These are phyloP conservation scores for Rhabditoides inermis DNA, from an alignment of 2,888 invertebrate genomes.

Conservation along the genomic window DNA sequence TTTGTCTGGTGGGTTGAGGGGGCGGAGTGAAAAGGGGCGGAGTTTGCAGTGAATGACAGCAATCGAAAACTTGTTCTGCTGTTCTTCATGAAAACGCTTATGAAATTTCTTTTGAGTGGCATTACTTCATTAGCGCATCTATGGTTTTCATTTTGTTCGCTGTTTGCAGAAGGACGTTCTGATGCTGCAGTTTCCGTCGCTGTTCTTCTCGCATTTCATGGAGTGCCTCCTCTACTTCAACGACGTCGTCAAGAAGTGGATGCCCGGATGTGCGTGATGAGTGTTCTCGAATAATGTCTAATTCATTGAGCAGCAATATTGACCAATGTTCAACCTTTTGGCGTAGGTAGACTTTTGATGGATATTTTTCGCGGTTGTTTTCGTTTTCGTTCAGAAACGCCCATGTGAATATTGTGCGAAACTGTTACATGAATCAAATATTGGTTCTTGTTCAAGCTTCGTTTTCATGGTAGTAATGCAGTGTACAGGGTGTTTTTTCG, in stretches of 20 bases:
- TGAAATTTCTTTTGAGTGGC: not conserved
- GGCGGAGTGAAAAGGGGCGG: too few relatives aligned
- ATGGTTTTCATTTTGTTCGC: not conserved
- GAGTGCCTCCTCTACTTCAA: constrained; percentile 65
- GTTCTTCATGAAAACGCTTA: not conserved
- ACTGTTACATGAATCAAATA: too few relatives aligned
- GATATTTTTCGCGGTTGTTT: constrained; percentile 2
- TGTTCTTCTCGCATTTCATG: constrained; percentile 65
- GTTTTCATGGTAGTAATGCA: too few relatives aligned
- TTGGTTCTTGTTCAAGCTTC: too few relatives aligned
- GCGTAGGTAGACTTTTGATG: not conserved
- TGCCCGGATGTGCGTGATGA: constrained; percentile 5
- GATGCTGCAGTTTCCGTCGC: constrained; percentile 60
- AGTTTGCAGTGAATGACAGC: not conserved
- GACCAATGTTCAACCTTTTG: constrained; percentile 1
- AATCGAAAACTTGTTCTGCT: too few relatives aligned
- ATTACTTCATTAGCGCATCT: not conserved
- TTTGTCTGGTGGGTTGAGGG: constrained; percentile 63
- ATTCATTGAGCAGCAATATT: not conserved
- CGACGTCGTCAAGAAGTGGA: constrained; percentile 29
- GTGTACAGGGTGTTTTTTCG: too few relatives aligned
- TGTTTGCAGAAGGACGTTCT: constrained; percentile 57
- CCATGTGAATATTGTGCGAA: too few relatives aligned
- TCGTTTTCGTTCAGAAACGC: not conserved
- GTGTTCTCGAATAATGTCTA: not conserved